A percentile compares a stretch with the other conserved stretches of the same genome.
These are phyloP conservation scores for Microctonus brassicae DNA, from an alignment of 2,888 invertebrate genomes.

Conservation along the genomic window DNA sequence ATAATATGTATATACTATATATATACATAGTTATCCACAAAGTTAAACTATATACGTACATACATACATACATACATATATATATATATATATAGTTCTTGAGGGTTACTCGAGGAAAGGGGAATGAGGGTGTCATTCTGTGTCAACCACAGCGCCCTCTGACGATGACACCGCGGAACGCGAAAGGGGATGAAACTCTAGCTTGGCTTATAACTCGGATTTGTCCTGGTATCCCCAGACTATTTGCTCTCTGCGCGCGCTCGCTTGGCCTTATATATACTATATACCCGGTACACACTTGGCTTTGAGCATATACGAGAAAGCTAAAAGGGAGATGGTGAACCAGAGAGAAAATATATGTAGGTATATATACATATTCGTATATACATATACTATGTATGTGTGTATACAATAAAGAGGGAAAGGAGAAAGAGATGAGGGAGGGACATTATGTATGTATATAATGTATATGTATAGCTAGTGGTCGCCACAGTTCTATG, in stretches of 20 bases:
- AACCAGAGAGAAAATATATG: not conserved
- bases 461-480: too few relatives aligned
- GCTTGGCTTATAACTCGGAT: slow-evolving; percentile 57
- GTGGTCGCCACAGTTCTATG: not conserved
- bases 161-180: slow-evolving; percentile 68
- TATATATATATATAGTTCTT: not conserved
- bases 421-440: not conserved
- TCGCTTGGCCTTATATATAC: slow-evolving; percentile 26
- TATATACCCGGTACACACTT: slow-evolving; percentile 8
- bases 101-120: slow-evolving; percentile 19
- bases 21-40: too few relatives aligned
- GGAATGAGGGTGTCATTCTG: slow-evolving; percentile 63
- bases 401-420: too few relatives aligned
- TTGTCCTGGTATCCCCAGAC: slow-evolving; percentile 50
- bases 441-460: too few relatives aligned
- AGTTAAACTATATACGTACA: slow-evolving; percentile 16
- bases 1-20: too few relatives aligned
- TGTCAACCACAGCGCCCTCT: slow-evolving; percentile 69
- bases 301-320: slow-evolving; percentile 16
- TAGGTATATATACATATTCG: too few relatives aligned
- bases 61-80: not conserved
- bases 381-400: too few relatives aligned
- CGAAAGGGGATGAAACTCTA: slow-evolving; percentile 64
- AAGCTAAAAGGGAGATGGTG: not conserved
- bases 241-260: slow-evolving; percentile 28